Base-by-base conservation (phyloP, 2,113 vertebrate genomes). In the Caretta caretta region DNA sequence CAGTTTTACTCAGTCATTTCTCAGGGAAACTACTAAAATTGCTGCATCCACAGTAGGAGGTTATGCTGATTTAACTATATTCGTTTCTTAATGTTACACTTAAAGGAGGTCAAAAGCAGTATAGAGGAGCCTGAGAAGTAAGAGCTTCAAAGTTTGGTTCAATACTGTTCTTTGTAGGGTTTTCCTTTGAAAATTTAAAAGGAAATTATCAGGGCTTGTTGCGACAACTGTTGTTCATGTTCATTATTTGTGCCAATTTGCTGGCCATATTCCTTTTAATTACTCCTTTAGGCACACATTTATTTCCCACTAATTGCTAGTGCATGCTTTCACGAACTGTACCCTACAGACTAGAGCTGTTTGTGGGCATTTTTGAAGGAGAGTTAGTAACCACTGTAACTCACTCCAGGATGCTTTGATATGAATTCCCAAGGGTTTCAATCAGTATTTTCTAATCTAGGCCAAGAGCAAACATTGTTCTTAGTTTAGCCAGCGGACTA, bases 251-350 rank as follows among this genome's bases (percentile, higher is more conserved):
- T 94, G 69, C 69, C 88, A 93, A 54, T 97, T 94, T 94, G 38
- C 80, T 89, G 94, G 56, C 88, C 90, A n/a, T 87, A 89, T 82
- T 91, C 57, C 84, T 94, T 96, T 97, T 96, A 97, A 94, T 94
- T 92, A 93, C 80, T 97, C 91, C 92, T 96, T 95, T 80, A 92
- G 95, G 96, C 91, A 94, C 62, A 17, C 38, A 6, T 93, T 91
- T 93, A 62, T 8, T 65, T 91, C 56, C 83, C 86, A 83, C 94
- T 79, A 92, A 93, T 88, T 86, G 83, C 50, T 80, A 86, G 25
- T 76, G 76, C 76, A 25, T 3, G 24, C 53, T 92, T 93, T 88
- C 81, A 88, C 62, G 89, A 86, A 14, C 76, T 65, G 56, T 54
- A 75, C 90, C 92, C 90, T 84, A 11, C 17, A 84, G 95, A 84